phyloP scores from a whole-genome alignment of 2,113 vertebrate genomes.

The Periophthalmus modestus region DNA sequence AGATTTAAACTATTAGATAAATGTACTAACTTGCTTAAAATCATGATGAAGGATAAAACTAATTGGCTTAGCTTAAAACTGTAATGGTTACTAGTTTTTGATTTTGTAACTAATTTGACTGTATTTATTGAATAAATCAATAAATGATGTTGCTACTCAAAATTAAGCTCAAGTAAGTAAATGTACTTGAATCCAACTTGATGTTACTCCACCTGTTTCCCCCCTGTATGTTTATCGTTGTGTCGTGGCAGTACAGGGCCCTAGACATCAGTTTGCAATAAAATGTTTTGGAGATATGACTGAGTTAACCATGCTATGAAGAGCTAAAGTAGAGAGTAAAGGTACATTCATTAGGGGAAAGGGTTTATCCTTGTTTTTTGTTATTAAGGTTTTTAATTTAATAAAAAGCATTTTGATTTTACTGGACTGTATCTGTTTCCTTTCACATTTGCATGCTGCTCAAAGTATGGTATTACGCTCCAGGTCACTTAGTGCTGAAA shows the following conservation, averaged over 20 bases:
- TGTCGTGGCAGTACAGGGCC: constrained; percentile 47
- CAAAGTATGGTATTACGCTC: background rate
- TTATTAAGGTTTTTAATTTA: constrained; percentile 76
- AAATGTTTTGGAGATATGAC: constrained; percentile 37
- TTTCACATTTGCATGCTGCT: background rate
- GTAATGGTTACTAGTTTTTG: background rate
- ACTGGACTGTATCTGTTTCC: constrained; percentile 26
- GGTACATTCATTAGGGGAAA: constrained; percentile 66
- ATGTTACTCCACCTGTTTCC: background rate
- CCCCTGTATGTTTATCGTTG: background rate
- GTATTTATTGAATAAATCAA: background rate
- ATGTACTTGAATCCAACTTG: background rate
- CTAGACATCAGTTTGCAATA: constrained; percentile 53
- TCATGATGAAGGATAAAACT: background rate
- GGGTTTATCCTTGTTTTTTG: constrained; percentile 51
- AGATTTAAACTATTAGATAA: background rate
- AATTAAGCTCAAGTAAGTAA: background rate
- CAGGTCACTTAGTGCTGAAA: background rate
- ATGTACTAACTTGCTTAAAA: background rate
- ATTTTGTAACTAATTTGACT: background rate
- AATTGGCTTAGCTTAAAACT: background rate
- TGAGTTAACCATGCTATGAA: constrained; percentile 72
- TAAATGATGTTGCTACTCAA: background rate
- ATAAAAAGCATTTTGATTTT: constrained; percentile 78
- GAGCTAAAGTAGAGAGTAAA: constrained; percentile 57